Evolutionary conservation across 1,140 invertebrate species (phyloP).

Genomic region (Metaphire vulgaris): DNA sequence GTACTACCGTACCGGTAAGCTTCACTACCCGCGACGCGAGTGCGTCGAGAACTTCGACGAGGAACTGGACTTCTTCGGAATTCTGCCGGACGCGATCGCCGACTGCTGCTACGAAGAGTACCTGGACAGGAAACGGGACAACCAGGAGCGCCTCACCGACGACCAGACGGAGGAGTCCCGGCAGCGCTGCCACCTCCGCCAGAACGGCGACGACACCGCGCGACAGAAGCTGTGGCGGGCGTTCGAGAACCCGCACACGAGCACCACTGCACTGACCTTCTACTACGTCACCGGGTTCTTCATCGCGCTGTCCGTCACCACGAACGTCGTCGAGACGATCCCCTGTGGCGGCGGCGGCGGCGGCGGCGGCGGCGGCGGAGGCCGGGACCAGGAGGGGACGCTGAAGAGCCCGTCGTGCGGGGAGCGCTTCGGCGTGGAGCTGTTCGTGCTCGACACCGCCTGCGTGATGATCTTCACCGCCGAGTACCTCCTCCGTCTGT

Average conservation of each 20-base stretch:
- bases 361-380: too few species aligned
- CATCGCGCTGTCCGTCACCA: conserved; percentile 97
- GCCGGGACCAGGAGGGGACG: conserved; percentile 60
- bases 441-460: conserved; percentile 98
- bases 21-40: conserved; percentile 98
- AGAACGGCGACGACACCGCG: conserved; percentile 61
- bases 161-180: conserved; percentile 65
- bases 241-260: conserved; percentile 98
- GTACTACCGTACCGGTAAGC: conserved; percentile 95
- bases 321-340: conserved; percentile 96
- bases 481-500: conserved; percentile 93
- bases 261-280: conserved; percentile 94
- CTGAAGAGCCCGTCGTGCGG: conserved; percentile 83
- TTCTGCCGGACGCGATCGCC: conserved; percentile 95
- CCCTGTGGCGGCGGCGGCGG: conserved; percentile 83
- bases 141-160: conserved; percentile 71
- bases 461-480: conserved; percentile 99
- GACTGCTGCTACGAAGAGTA: conserved; percentile 99
- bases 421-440: conserved; percentile 92
- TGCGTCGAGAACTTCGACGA: conserved; percentile 98
- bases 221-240: conserved; percentile 98
- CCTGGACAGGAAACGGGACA: conserved; percentile 64
- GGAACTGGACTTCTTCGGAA: conserved; percentile 97
- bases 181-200: neutral
- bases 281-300: conserved; percentile 99